Evolutionary conservation across 2,888 invertebrate species (phyloP).

Genomic region (Campaea margaritaria): DNA sequence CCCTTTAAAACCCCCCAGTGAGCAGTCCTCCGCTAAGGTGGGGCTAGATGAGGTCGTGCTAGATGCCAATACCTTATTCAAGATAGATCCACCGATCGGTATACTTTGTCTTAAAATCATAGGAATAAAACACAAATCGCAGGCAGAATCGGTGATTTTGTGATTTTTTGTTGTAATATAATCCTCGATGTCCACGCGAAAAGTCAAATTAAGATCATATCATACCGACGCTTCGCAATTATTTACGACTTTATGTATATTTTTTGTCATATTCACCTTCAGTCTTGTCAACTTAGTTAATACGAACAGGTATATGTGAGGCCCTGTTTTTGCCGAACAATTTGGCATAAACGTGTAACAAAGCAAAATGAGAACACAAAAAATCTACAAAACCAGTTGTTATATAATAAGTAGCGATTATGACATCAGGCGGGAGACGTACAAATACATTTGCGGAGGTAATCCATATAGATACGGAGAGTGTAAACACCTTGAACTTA

Average conservation of each 20-base stretch:
- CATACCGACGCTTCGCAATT: neutral
- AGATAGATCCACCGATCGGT: too few species aligned
- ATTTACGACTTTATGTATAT: neutral
- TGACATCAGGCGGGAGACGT: constrained; percentile 52
- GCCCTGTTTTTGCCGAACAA: constrained; percentile 48
- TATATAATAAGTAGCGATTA: constrained; percentile 63
- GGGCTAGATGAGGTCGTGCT: too few species aligned
- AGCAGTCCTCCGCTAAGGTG: too few species aligned
- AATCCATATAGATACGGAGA: constrained; percentile 4
- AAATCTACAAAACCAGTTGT: constrained; percentile 61
- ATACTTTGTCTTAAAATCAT: too few species aligned
- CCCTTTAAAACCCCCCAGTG: too few species aligned
- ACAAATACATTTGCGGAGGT: constrained; percentile 41
- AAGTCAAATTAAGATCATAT: neutral
- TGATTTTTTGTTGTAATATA: too few species aligned
- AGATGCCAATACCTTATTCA: too few species aligned
- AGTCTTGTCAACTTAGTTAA: constrained; percentile 31
- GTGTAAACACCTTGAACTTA: constrained; percentile 46
- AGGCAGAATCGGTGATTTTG: too few species aligned
- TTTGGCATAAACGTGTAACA: constrained; percentile 60
- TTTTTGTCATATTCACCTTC: constrained; percentile 41
- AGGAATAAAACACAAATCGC: too few species aligned
- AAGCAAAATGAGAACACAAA: constrained; percentile 62
- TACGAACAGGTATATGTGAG: constrained; percentile 25
- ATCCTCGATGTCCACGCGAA: neutral